Evolutionary conservation across 2,113 vertebrate genomes (phyloP).

Genomic region (Thryonomys swinderianus): DNA sequence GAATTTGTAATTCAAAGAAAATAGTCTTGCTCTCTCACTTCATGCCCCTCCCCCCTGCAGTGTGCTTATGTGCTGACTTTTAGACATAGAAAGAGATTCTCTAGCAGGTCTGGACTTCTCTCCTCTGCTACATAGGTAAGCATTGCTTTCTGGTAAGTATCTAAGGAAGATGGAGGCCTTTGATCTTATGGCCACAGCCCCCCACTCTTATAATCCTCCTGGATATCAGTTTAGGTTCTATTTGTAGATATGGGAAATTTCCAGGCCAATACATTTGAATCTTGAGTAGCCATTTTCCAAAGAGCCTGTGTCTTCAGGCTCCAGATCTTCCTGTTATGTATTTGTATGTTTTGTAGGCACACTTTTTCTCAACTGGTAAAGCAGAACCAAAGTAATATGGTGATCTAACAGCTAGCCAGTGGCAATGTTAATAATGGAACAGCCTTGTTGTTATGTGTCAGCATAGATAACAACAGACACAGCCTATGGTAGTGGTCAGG

Average conservation of each 20-base stretch:
- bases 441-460: background rate
- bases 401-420: background rate
- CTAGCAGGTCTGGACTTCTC: background rate
- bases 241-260: background rate
- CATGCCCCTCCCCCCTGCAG: accelerated
- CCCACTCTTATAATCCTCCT: background rate
- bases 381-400: background rate
- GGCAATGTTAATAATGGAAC: background rate
- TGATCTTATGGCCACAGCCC: background rate
- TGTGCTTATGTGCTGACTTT: background rate
- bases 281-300: background rate
- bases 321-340: background rate
- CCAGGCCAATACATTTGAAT: background rate
- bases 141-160: background rate
- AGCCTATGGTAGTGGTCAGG: background rate
- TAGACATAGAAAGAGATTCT: background rate
- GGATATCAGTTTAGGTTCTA: background rate
- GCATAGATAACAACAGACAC: background rate
- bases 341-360: constrained; percentile 5
- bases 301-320: background rate
- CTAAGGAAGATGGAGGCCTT: background rate
- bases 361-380: background rate
- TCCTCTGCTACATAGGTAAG: no score
- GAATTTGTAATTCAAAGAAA: background rate
- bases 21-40: background rate